A percentile compares a stretch with the other conserved stretches of the same genome.
phyloP scores from a whole-genome alignment of 1,140 invertebrate species.

The Leptestheria dahalacensis region DNA sequence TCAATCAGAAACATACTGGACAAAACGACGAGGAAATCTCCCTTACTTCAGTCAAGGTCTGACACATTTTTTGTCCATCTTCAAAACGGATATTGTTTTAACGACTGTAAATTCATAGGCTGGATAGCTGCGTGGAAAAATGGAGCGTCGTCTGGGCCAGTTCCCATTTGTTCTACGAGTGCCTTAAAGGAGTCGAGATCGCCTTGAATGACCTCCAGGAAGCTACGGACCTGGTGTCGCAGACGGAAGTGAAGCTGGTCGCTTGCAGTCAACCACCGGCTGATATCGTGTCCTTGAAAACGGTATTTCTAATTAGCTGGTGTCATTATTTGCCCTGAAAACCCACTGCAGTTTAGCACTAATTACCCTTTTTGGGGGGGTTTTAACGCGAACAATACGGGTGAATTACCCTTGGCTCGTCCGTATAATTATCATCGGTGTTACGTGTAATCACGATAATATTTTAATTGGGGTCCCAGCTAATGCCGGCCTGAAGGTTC shows the following conservation, averaged over 20 bases:
- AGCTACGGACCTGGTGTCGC: slow-evolving; percentile 67
- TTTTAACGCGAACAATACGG: no score
- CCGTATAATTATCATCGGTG: no score
- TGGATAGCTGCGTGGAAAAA: slow-evolving; percentile 70
- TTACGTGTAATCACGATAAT: no score
- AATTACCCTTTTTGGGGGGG: neutral
- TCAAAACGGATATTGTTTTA: no score
- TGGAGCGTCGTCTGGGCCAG: slow-evolving; percentile 81
- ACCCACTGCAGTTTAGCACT: no score
- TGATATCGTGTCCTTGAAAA: slow-evolving; percentile 56
- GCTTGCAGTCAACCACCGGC: slow-evolving; percentile 66
- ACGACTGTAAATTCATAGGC: slow-evolving; percentile 27
- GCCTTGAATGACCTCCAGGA: slow-evolving; percentile 77
- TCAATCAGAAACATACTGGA: slow-evolving; percentile 65
- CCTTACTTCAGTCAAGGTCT: slow-evolving; percentile 61
- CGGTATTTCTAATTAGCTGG: no score
- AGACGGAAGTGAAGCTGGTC: slow-evolving; percentile 77
- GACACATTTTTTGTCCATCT: no score
- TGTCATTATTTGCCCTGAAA: no score
- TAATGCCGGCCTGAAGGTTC: no score
- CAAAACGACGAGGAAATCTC: slow-evolving; percentile 66
- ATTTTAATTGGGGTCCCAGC: no score
- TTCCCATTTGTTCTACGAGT: slow-evolving; percentile 73
- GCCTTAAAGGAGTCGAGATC: slow-evolving; percentile 76
- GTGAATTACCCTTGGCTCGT: no score